Base-by-base conservation (phyloP, 2,888 invertebrate genomes). In the Herminia tarsipennalis region DNA sequence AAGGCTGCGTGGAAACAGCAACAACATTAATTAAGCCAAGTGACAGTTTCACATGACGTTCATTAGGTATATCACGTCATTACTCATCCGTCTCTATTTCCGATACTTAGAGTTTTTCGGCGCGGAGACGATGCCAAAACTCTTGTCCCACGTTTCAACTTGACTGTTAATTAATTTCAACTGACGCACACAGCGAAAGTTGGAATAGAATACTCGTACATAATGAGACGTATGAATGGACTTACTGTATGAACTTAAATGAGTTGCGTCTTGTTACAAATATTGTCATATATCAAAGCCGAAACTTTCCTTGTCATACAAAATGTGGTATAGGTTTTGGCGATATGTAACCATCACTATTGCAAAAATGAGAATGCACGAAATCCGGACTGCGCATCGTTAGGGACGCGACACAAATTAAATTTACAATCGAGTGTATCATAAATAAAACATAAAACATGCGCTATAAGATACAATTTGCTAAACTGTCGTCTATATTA, bases 1-100 rank as follows among this genome's bases (percentile, higher is more conserved):
- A 69, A 81, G 74, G 68, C 66, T 67, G 67, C 58, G 53, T 63
- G 64, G 66, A 66, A 70, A 73, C 68, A 58, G 52, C 67, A 58
- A 60, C 62, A 76, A 70, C 78, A 89, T 88, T 89, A 87, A 89
- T 89, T 86, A 84, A 79, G 68, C 41, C 68, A 56, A 69, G 79
- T 76, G 88, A 87, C 88, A 84, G 73, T 76, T 79, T 84, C 86
- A 82, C 87, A 86, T 81, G 86, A 80, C 86, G 74, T 84, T 81
- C 83, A 81, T 84, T 84, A 79, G 73, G 72, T 75, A 74, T 74
- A 74, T 70, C 69, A 54, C 70, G 72, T 81, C 87, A 86, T 90
- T 84, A 88, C 59, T 88, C 87, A 87, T 81, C 52, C 60, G 75
- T 66, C 80, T 82, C 88, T 90, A 89, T 88, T 89, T 87, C 80